Percentiles rank a stretch among this genome's conserved stretches.
These are phyloP conservation scores for Oreortyx pictus DNA, from an alignment of 2,797 vertebrate genomes.

Conservation along the genomic window DNA sequence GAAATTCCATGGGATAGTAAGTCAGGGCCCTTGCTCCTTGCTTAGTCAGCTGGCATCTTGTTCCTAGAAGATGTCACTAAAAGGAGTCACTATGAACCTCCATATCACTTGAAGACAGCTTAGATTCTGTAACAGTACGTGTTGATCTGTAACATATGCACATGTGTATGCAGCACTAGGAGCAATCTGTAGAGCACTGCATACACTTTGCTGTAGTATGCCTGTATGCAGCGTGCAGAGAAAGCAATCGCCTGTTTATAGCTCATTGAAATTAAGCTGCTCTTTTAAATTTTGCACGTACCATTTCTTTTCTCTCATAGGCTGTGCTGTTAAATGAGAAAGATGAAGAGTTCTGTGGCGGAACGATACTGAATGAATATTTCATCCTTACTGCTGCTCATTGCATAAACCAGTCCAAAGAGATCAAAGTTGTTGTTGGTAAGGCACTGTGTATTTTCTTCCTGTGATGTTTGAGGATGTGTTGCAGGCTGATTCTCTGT, in stretches of 20 bases:
- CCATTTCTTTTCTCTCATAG: constrained; percentile 64
- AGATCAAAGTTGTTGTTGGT: constrained; percentile 88
- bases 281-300: background rate
- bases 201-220: background rate
- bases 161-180: rapidly evolving
- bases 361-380: constrained; percentile 87
- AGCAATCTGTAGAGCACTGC: background rate
- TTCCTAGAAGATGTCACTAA: background rate
- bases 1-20: background rate
- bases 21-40: background rate
- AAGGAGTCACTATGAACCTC: background rate
- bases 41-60: background rate
- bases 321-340: constrained; percentile 88
- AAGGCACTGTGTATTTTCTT: constrained; percentile 40
- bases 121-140: background rate
- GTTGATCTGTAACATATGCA: background rate
- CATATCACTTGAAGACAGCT: rapidly evolving
- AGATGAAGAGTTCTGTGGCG: constrained; percentile 89
- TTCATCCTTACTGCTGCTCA: constrained; percentile 91
- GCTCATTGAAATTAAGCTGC: background rate
- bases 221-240: background rate
- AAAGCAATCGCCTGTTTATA: background rate
- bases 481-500: background rate
- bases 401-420: constrained; percentile 87
- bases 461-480: background rate